Conservation (phyloP, 2,888 invertebrate genomes). For the Drosophila recens region DNA sequence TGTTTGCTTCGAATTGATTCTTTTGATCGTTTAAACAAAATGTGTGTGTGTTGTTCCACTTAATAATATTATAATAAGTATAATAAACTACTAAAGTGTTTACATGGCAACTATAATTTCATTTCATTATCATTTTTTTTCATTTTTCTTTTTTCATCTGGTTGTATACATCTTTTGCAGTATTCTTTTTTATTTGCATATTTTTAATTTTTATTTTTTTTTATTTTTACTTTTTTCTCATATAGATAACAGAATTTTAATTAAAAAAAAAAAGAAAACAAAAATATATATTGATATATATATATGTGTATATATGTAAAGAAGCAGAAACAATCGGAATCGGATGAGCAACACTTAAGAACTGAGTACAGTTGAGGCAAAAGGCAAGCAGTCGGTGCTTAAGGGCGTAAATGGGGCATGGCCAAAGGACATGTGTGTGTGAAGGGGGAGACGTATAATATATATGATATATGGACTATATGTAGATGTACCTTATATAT, state of each 20-base stretch:
- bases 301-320: conserved; percentile 20
- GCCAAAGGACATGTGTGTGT: conserved; percentile 11
- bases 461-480: conserved; percentile 34
- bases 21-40: conserved; percentile 61
- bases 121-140: conserved; percentile 30
- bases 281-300: conserved; percentile 15
- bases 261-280: conserved; percentile 20
- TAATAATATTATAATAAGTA: conserved; percentile 68
- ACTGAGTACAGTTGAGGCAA: conserved; percentile 33
- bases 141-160: conserved; percentile 12
- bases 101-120: conserved; percentile 77
- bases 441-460: conserved; percentile 2
- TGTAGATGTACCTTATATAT: conserved; percentile 47
- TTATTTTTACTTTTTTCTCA: conserved; percentile 27
- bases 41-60: conserved; percentile 50
- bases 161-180: conserved; percentile 45
- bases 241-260: conserved; percentile 43
- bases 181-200: conserved; percentile 21
- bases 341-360: conserved; percentile 51
- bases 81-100: conserved; percentile 76
- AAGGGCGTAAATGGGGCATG: not conserved
- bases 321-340: conserved; percentile 44
- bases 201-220: conserved; percentile 9
- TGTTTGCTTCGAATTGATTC: conserved; percentile 44
- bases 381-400: conserved; percentile 37